Evolutionary conservation across 2,888 invertebrate species (phyloP), one percentile per base, ranked within the genome.

Genomic region (Laothoe populi): DNA sequence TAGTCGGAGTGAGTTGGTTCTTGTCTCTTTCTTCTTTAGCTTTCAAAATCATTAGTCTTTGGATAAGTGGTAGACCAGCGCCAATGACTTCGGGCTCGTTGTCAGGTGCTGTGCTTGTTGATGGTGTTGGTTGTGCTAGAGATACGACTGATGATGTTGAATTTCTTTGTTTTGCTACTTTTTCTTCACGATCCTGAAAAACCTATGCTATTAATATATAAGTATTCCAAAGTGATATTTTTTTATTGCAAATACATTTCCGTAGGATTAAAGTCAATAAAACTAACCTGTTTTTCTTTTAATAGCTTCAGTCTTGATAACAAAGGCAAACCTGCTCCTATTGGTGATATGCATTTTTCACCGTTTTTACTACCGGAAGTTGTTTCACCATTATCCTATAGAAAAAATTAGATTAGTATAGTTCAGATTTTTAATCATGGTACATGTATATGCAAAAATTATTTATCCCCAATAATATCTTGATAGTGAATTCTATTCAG

Each of bases 281-380:
- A 42, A 26, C 19, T 60, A 72, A 96, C 96, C 88, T 97, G 97
- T 84, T 97, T 97, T 82, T 98, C 97, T 84, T 97, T 97, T 0
- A 98, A 93, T 48, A 97, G 88, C 75, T 96, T 95, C 59, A 98
- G 88, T 63, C 97, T 92, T 46, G 96, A 95, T 8, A 98, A 87
- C 26, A 98, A 86, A 0, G 97, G 98, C 61, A 97, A 87, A 0
- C 98, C 98, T 4, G 97, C 97, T 45, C 97, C 97, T 65, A 97
- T 94, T 0, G 97, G 96, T 59, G 96, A 96, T 62, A 94, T 93
- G 49, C 94, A 92, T 73, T 95, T 95, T 62, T 94, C 94, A 31
- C 81, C 86, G 69, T 95, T 95, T 73, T 93, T 93, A 63, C 79
- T 84, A 19, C 87, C 90, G 5, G 88, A 87, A 1, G 87, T 84